phyloP scores from a whole-genome alignment of 2,888 invertebrate species.

The Leptarthrus brevirostris region DNA sequence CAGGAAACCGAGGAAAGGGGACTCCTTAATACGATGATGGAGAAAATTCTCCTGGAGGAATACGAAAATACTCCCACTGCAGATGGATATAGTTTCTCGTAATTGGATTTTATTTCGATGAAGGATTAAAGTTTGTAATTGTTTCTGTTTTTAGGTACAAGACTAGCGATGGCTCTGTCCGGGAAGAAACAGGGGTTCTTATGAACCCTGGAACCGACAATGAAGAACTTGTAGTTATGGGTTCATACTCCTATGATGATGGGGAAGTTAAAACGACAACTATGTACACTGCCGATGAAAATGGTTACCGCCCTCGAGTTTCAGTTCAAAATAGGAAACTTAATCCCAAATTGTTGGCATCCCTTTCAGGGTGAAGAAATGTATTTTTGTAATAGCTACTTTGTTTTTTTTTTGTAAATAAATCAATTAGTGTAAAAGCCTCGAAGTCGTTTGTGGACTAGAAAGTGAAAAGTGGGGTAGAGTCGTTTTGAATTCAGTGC shows the following conservation, averaged over 20 bases:
- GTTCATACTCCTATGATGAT: constrained; percentile 62
- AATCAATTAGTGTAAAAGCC: constrained; percentile 3
- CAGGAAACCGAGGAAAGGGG: constrained; percentile 52
- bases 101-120: constrained; percentile 51
- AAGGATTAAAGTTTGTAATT: too few species aligned
- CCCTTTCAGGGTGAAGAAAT: constrained; percentile 54
- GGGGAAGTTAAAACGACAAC: constrained; percentile 62
- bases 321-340: constrained; percentile 62
- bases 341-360: constrained; percentile 55
- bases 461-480: too few species aligned
- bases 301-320: constrained; percentile 64
- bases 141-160: constrained; percentile 54
- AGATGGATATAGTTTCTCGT: constrained; percentile 64
- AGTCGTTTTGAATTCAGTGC: too few species aligned
- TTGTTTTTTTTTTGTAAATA: neutral
- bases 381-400: neutral
- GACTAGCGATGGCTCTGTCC: constrained; percentile 63
- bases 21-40: constrained; percentile 59
- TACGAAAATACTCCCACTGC: constrained; percentile 60
- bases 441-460: too few species aligned
- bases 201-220: constrained; percentile 64
- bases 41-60: constrained; percentile 59
- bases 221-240: constrained; percentile 65
- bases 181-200: constrained; percentile 63
- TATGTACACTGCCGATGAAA: constrained; percentile 66